Base-by-base conservation (phyloP, 2,113 vertebrate genomes). In the Rynchops niger region DNA sequence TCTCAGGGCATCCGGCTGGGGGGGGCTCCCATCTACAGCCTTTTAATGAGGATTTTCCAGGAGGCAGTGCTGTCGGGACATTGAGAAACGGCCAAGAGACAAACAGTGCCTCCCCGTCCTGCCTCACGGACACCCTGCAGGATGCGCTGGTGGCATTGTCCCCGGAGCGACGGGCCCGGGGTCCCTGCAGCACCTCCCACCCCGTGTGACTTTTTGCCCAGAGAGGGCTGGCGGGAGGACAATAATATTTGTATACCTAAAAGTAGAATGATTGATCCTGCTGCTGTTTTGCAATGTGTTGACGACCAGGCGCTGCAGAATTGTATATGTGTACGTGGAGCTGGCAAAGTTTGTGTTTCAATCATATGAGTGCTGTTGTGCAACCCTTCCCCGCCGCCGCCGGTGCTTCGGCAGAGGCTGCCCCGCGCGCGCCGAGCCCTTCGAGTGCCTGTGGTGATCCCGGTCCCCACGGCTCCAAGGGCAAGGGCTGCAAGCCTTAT, bases 261-360 rank as follows among this genome's bases (percentile, higher is more conserved):
- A 89, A 88, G 95, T 74, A 65, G 94, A 88, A 72, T 6, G 47
- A 94, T 96, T 87, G 84, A 95, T 93, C 81, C 69, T 3, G 10
- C 45, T 88, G 91, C 95, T 69, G 83, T 96, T 96, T 93, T 82
- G 95, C 94, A 96, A 92, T 0, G 20, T 93, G 95, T 85, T 94
- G 94, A 82, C 74, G 14, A 91, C 42, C 76, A 52, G 94, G 61
- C 81, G 0, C 84, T 42, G 83, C 45, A 30, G 88, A 69, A 90
- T 95, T 95, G 88, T 92, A 80, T 93, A 92, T 95, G 94, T 77
- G 76, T 74, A 81, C 42, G 5, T 32, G 84, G 94, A 76, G 56
- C 58, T 87, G 93, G 94, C 88, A 71, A 62, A 59, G 72, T 88
- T 45, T 77, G 77, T 52, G 40, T 30, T 92, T 84, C 81, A 40